phyloP scores from a whole-genome alignment of 2,113 vertebrate genomes.

The Nesogale talazaci region DNA sequence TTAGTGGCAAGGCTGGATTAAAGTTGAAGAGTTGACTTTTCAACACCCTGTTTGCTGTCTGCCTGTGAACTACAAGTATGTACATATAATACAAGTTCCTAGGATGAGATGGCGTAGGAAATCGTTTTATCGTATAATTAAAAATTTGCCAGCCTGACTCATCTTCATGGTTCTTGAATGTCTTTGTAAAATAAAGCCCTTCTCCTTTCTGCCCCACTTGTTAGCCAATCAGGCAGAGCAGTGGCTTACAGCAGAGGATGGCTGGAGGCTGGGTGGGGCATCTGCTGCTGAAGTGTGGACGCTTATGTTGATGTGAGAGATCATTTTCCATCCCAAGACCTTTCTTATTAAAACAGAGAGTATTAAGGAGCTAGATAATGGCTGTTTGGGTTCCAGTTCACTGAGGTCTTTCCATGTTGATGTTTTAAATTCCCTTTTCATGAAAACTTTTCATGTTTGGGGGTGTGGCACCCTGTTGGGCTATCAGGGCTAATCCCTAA shows the following conservation, averaged over 20 bases:
- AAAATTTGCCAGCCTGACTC: not conserved
- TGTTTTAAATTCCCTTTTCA: not conserved
- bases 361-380: not conserved
- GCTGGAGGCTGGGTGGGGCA: not conserved
- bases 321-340: not conserved
- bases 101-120: not conserved
- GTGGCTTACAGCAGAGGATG: not conserved
- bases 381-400: not conserved
- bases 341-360: conserved; percentile 13
- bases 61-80: not conserved
- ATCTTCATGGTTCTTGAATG: not conserved
- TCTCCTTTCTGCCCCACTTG: not conserved
- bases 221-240: not conserved
- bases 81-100: not conserved
- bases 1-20: not conserved
- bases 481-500: not conserved
- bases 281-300: no score
- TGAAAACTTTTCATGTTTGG: not conserved
- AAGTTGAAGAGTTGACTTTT: conserved; percentile 21
- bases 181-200: not conserved
- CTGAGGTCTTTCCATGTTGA: not conserved
- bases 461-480: not conserved
- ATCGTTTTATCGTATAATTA: conserved; percentile 22
- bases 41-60: not conserved
- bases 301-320: not conserved